Evolutionary conservation across 2,888 invertebrate genomes (phyloP), one percentile per base, ranked within the genome.

Genomic region (Hetaerina titia): DNA sequence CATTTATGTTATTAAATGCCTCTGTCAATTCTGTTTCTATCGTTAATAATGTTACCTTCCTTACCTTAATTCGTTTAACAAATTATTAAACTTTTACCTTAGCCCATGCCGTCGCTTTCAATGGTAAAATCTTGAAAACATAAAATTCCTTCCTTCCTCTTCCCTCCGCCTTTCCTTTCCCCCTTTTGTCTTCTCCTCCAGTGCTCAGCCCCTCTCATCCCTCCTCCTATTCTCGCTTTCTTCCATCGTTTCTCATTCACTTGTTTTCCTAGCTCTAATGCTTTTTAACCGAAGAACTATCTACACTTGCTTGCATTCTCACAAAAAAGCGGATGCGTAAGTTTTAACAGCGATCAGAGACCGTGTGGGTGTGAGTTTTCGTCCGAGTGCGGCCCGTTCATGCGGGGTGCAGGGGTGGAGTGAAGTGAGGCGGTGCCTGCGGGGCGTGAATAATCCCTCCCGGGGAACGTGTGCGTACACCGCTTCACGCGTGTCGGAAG

Each of bases 401-500:
- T 57, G 89, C 11, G 57, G 58, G 31, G 56, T 13, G 57, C 89
- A 57, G 89, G 2, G 11, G 89, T 19, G 89, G 7, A 58, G n/a
- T 22, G 57, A 56, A n/a, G 89, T 56, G 57, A 58, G 89, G 31
- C 45, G 58, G 56, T 58, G 89, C 22, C 88, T 45, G 88, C 25
- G 17, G 13, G 88, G 15, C 88, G 13, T 58, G 22, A 15, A 89
- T 13, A 89, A 89, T 56, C 88, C 45, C 88, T 45, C 57, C n/a
- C 89, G 13, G 57, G 56, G 81, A 81, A 81, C 81, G 31, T 81
- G 31, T 45, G 45, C 45, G 45, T 81, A 81, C 81, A 31, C 31
- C 89, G 58, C 89, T 89, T 89, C 89, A 57, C 17, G 17, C 89
- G 58, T 31, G 57, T 89, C n/a, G 57, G 89, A 89, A 89, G 58